phyloP scores from a whole-genome alignment of 2,113 vertebrate species.

The Paramisgurnus dabryanus region DNA sequence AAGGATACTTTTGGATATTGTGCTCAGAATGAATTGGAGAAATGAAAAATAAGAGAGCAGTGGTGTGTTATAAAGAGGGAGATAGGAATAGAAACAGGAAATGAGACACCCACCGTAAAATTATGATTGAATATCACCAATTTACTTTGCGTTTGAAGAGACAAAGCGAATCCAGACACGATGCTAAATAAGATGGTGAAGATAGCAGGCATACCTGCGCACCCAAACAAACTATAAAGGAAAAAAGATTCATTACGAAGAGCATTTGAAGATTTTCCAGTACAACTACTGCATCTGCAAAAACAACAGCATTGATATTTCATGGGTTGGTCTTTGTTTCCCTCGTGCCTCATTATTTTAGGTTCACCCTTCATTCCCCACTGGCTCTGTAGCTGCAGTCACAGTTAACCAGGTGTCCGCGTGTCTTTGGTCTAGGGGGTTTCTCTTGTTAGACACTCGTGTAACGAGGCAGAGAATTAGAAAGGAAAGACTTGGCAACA shows the following conservation, averaged over 20 bases:
- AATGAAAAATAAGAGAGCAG: background rate
- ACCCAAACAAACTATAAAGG: background rate
- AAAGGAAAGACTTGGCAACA: constrained; percentile 14
- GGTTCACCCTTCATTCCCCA: background rate
- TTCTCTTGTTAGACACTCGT: constrained; percentile 8
- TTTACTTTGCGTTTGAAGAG: background rate
- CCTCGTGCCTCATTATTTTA: constrained; percentile 20
- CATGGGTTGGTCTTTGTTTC: constrained; percentile 7
- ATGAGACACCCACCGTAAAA: background rate
- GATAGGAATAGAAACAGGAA: background rate
- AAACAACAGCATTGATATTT: constrained; percentile 10
- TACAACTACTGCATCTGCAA: background rate
- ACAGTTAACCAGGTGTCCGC: background rate
- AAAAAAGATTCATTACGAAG: background rate
- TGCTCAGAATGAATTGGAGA: background rate
- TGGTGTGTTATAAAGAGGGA: background rate
- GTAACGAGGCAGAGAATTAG: constrained; percentile 46
- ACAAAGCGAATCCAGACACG: background rate
- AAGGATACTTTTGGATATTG: background rate
- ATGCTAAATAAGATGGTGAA: background rate
- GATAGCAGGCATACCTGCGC: background rate
- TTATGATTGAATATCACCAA: background rate
- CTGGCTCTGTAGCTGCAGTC: background rate
- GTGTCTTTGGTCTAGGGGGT: background rate
- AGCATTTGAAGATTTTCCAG: background rate